These are phyloP conservation scores for Pardosa pseudoannulata DNA, from an alignment of 2,888 invertebrate genomes.

Conservation along the genomic window DNA sequence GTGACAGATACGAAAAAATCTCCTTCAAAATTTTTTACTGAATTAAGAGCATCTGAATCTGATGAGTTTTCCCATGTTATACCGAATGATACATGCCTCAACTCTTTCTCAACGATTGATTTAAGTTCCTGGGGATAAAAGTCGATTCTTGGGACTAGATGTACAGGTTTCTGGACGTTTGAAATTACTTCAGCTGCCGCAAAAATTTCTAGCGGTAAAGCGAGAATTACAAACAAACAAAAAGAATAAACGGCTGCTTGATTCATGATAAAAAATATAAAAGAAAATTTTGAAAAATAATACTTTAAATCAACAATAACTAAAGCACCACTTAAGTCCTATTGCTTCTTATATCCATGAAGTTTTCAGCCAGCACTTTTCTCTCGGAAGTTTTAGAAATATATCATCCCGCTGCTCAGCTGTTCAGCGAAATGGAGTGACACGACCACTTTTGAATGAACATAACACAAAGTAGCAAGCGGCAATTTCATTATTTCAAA, in stretches of 20 bases:
- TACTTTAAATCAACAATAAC: no score
- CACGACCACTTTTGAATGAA: neutral
- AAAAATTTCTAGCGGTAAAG: no score
- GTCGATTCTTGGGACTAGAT: slow-evolving; percentile 40
- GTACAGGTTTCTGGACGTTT: neutral
- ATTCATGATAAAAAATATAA: no score
- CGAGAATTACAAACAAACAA: neutral
- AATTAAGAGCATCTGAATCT: neutral
- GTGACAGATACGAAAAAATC: slow-evolving; percentile 31
- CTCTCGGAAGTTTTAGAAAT: no score
- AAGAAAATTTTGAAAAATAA: no score
- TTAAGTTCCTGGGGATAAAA: slow-evolving; percentile 63
- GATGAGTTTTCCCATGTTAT: slow-evolving; percentile 52
- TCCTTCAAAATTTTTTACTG: neutral
- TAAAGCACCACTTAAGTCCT: no score
- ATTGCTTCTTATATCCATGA: no score
- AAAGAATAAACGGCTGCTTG: neutral
- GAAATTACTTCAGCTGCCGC: slow-evolving; percentile 22
- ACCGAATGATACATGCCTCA: slow-evolving; percentile 47
- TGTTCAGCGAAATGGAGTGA: neutral
- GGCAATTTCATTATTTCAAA: neutral
- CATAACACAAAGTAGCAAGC: neutral
- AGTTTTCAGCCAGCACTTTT: no score
- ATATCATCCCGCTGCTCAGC: neutral
- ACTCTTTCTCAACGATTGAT: slow-evolving; percentile 26